These are phyloP conservation scores for Akabosia matsudoensis DNA, from an alignment of 1,140 invertebrate genomes.

Conservation along the genomic window DNA sequence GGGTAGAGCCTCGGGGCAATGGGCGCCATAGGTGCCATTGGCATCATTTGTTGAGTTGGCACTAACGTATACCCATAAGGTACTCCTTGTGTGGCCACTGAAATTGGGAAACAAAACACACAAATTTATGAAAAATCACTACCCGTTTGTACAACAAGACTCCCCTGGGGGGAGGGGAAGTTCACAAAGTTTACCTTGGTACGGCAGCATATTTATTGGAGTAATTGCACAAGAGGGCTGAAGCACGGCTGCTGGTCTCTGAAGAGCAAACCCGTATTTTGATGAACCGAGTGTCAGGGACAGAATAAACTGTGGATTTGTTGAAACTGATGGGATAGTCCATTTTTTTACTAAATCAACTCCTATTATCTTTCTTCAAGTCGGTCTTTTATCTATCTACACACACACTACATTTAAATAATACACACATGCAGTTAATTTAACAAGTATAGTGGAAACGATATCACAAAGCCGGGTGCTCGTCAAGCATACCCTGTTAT, in stretches of 20 bases:
- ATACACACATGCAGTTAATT: not conserved
- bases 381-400: not conserved
- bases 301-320: constrained; percentile 31
- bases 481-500: not conserved
- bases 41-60: constrained; percentile 22
- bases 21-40: constrained; percentile 4
- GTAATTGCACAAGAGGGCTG: constrained; percentile 29
- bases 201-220: constrained; percentile 36
- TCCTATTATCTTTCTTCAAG: constrained; percentile 13
- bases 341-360: constrained; percentile 21
- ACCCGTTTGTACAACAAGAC: no score
- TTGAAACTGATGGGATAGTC: constrained; percentile 31
- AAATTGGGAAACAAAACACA: no score
- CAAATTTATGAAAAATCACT: no score
- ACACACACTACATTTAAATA: not conserved
- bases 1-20: constrained; percentile 23
- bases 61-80: constrained; percentile 35
- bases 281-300: constrained; percentile 32
- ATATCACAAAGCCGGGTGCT: no score
- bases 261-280: constrained; percentile 20
- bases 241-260: constrained; percentile 28
- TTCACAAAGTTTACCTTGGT: constrained; percentile 29
- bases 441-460: not conserved
- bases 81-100: constrained; percentile 30
- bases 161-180: not conserved